Evolutionary conservation across 2,888 invertebrate species (phyloP), one percentile per base, ranked within the genome.

Genomic region (Diadromus collaris): DNA sequence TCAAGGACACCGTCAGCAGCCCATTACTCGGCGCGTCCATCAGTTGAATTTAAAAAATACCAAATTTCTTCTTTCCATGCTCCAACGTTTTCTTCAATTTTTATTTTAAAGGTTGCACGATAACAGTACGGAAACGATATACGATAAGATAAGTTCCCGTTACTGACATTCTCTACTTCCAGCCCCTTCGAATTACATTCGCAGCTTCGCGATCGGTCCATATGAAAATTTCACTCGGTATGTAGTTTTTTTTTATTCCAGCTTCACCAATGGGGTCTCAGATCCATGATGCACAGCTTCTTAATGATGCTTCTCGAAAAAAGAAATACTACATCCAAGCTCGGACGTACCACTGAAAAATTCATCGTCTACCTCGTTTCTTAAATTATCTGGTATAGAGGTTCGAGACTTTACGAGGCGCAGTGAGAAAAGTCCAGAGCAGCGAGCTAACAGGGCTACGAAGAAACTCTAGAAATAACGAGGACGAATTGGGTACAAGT

Each of bases 221-320:
- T 41, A 13, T 51, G 29, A 61, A 72, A 67, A 44, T 38, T 7
- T 67, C 46, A 10, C 16, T 19, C 54, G 58, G 41, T 29, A 41
- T n/a, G n/a, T 60, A 34, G 60, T 60, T 67, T 61, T 44, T 34
- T 7, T 19, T 48, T 61, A 61, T 68, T 34, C 61, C 54, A 60
- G 58, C 27, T 56, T 61, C 46, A 38, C 54, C 32, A 67, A 63
- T 71, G 19, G 56, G 32, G 46, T 32, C 32, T 51, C 41, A n/a
- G 67, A 54, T 34, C 61, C 19, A 29, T 54, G 27, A 54, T 67
- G 67, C 24, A 58, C 44, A 51, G 34, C 29, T 67, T 46, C 67
- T 72, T 72, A 72, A 77, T 77, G 77, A 77, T 27, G 67, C n/a
- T 29, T 29, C 54, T 63, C 16, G 41, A 44, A 41, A 72, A 32